Base-by-base conservation (phyloP, 2,888 invertebrate species). In the Nemotelus nigrinus region DNA sequence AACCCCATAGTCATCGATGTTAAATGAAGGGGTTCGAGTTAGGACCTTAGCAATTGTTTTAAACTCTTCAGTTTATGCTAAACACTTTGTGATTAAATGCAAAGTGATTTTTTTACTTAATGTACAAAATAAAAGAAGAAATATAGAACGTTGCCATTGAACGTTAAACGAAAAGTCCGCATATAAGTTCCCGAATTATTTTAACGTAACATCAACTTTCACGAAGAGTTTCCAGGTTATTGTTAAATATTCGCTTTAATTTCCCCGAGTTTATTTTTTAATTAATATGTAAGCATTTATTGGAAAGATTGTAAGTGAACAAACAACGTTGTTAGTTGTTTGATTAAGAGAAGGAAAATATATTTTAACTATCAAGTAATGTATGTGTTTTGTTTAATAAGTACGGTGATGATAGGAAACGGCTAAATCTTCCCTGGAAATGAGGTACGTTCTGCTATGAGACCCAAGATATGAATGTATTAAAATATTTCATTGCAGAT, bases 261-360 rank as follows among this genome's bases (percentile, higher is more conserved):
- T 43, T 55, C 65, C 43, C 43, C n/a, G 53, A 43, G 3, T 25
- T 25, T 25, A 70, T 47, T 55, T n/a, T 55, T 70, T 55, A 39
- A 55, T 43, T 10, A 43, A 55, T 50, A 7, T 4, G 10, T 70
- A 55, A 43, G 8, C 48, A 10, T 39, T 74, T 44, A 47, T 47
- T 48, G 48, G 41, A 60, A 48, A 25, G 25, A 25, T 25, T 25
- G 25, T 25, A 25, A 25, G 25, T 45, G 0, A 60, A 48, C 63
- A 43, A 48, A 44, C 74, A 74, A 74, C 74, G 74, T 74, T 74
- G 48, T 74, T 74, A 63, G 74, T 74, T 74, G 74, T 74, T 50
- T 74, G 25, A 25, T 25, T 25, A 25, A 25, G 25, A 47, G 48
- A 74, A 74, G 44, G 5, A 48, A 74, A 44, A 74, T 74, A 74